Percentiles rank a stretch among this genome's conserved stretches.
Evolutionary conservation across 2,888 invertebrate species (phyloP).

Genomic region (Polyploca ridens): DNA sequence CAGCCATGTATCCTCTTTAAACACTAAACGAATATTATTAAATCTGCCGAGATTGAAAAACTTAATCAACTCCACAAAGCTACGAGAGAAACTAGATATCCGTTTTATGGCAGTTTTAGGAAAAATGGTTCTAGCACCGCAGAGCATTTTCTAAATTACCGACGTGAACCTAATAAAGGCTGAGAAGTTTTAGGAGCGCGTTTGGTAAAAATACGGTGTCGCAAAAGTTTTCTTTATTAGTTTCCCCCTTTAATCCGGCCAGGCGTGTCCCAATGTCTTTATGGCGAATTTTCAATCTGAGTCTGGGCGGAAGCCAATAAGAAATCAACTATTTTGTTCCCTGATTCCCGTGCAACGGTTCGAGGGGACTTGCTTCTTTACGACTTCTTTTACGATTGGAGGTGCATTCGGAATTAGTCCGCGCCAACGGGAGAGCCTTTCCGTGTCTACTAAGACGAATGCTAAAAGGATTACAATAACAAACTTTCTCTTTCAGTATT

Average conservation of each 20-base stretch:
- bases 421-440: slow-evolving; percentile 77
- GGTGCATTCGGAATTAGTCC: slow-evolving; percentile 83
- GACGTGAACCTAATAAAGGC: slow-evolving; percentile 74
- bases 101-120: slow-evolving; percentile 56
- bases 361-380: slow-evolving; percentile 80
- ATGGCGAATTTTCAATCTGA: slow-evolving; percentile 84
- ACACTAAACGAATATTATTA: slow-evolving; percentile 32
- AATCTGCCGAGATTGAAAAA: slow-evolving; percentile 54
- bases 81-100: slow-evolving; percentile 52
- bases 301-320: slow-evolving; percentile 82
- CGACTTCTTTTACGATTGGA: slow-evolving; percentile 84
- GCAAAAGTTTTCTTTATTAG: slow-evolving; percentile 84
- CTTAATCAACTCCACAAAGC: slow-evolving; percentile 58
- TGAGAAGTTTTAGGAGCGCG: slow-evolving; percentile 76
- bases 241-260: slow-evolving; percentile 82
- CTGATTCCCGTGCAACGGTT: slow-evolving; percentile 80
- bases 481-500: slow-evolving; percentile 47
- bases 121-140: slow-evolving; percentile 57
- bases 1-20: slow-evolving; percentile 28
- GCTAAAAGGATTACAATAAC: slow-evolving; percentile 81
- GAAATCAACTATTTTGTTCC: slow-evolving; percentile 83
- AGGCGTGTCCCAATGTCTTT: slow-evolving; percentile 84
- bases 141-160: slow-evolving; percentile 68
- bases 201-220: slow-evolving; percentile 83
- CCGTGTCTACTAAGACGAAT: slow-evolving; percentile 78